These are phyloP conservation scores for Pegoplata infirma DNA, from an alignment of 2,888 invertebrate genomes.

Conservation along the genomic window DNA sequence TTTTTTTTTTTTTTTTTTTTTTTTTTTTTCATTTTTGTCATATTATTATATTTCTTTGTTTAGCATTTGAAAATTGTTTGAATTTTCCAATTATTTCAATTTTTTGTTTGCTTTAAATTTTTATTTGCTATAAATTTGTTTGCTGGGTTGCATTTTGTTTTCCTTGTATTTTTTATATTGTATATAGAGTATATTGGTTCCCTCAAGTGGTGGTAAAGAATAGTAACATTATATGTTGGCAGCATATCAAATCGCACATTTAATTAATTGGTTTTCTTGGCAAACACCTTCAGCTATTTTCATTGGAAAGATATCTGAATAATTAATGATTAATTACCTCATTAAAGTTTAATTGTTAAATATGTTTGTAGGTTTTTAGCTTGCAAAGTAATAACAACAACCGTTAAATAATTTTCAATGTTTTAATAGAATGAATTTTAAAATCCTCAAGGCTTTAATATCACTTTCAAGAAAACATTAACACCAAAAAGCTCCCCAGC, in stretches of 20 bases:
- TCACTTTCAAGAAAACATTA: not conserved
- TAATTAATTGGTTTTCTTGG: constrained; percentile 64
- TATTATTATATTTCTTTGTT: no score
- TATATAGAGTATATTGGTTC: no score
- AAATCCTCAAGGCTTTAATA: not conserved
- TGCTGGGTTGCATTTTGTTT: no score
- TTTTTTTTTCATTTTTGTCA: no score
- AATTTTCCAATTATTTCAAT: no score
- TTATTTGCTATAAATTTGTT: no score
- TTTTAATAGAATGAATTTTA: not conserved
- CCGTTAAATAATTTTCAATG: not conserved
- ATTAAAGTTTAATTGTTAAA: constrained; percentile 69
- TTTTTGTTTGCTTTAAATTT: no score
- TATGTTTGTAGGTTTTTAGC: no score
- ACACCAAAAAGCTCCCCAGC: no score
- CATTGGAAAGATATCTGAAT: constrained; percentile 61
- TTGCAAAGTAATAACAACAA: constrained; percentile 2
- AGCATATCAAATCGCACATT: constrained; percentile 59
- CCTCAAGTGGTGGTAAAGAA: constrained; percentile 7
- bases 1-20: no score
- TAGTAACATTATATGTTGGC: constrained; percentile 55
- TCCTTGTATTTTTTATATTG: no score
- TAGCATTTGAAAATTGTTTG: no score
- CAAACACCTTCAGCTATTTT: constrained; percentile 66
- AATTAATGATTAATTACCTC: constrained; percentile 73